These are phyloP conservation scores for Clarias magur DNA, from an alignment of 2,113 vertebrate genomes.

Conservation along the genomic window DNA sequence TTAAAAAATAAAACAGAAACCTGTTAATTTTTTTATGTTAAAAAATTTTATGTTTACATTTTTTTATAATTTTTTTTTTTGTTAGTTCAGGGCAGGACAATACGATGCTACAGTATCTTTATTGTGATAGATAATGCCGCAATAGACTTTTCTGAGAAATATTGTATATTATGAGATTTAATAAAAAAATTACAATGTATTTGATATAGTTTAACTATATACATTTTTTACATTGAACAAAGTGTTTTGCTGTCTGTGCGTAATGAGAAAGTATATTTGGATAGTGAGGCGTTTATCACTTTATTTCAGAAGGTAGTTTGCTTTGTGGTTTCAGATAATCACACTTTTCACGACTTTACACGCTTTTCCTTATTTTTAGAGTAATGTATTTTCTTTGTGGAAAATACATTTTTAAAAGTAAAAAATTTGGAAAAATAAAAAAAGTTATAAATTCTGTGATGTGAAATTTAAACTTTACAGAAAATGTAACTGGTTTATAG, in stretches of 20 bases:
- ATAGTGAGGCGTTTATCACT: too few relatives aligned
- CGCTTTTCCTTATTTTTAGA: too few relatives aligned
- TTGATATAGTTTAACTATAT: neutral
- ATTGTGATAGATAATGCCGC: neutral
- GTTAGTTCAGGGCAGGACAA: neutral
- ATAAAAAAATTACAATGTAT: neutral
- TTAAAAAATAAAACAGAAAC: too few relatives aligned
- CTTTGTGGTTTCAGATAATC: too few relatives aligned
- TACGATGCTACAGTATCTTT: neutral
- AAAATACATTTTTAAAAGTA: neutral
- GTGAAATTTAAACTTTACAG: neutral
- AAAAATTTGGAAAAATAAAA: too few relatives aligned
- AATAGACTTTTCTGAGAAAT: neutral
- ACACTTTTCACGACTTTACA: too few relatives aligned
- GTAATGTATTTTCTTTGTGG: neutral
- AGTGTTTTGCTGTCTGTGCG: neutral
- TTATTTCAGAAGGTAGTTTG: too few relatives aligned
- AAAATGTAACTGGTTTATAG: neutral
- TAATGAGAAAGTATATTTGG: too few relatives aligned
- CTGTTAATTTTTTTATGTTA: too few relatives aligned
- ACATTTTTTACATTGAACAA: neutral
- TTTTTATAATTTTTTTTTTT: too few relatives aligned
- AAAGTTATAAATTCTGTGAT: neutral
- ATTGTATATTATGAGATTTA: neutral
- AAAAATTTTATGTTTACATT: too few relatives aligned